Conservation (phyloP, 2,113 vertebrate species). For the Rhinichthys klamathensis region DNA sequence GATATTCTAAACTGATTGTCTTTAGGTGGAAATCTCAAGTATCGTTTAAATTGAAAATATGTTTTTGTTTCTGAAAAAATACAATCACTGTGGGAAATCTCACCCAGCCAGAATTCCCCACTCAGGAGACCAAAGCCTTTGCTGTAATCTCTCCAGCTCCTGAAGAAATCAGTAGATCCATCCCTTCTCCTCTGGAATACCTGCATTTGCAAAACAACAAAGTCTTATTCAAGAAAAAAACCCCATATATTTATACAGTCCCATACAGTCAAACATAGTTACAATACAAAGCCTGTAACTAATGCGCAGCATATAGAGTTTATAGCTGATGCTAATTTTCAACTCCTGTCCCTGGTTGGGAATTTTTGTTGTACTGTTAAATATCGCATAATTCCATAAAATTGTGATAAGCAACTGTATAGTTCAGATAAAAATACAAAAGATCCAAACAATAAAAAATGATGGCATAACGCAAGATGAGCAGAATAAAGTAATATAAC, state of each 20-base stretch:
- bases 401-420: too few species aligned
- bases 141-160: slow-evolving; percentile 86
- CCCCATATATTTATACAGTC: too few species aligned
- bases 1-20: not conserved
- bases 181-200: slow-evolving; percentile 91
- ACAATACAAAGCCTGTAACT: too few species aligned
- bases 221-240: not conserved
- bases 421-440: too few species aligned
- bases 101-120: slow-evolving; percentile 91
- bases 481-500: too few species aligned
- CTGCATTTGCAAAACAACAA: slow-evolving; percentile 62
- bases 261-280: too few species aligned
- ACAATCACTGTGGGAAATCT: slow-evolving; percentile 11
- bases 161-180: slow-evolving; percentile 86
- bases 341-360: too few species aligned
- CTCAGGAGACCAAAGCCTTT: slow-evolving; percentile 86
- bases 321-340: too few species aligned
- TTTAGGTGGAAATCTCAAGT: not conserved
- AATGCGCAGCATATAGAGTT: too few species aligned
- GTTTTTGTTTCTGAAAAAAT: not conserved
- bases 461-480: too few species aligned
- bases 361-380: not conserved
- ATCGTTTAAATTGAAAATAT: not conserved
- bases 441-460: too few species aligned
- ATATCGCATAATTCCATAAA: too few species aligned